phyloP scores from a whole-genome alignment of 2,888 invertebrate species.

The Eueremaeus valkanovi region DNA sequence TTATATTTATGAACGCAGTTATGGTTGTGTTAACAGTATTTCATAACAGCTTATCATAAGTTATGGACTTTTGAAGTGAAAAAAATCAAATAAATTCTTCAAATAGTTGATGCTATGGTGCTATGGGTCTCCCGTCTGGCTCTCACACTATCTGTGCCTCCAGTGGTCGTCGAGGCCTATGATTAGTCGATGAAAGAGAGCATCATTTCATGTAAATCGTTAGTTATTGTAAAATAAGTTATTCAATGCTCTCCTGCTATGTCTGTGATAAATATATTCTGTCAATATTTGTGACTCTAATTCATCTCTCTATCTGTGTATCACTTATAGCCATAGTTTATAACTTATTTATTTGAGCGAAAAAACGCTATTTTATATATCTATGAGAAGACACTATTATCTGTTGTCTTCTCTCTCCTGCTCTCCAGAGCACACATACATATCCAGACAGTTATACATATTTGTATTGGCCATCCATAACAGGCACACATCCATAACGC shows the following conservation, averaged over 20 bases:
- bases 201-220: not conserved
- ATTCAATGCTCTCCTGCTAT: not conserved
- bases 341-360: constrained; percentile 25
- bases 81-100: not conserved
- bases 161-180: too few relatives aligned
- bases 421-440: too few relatives aligned
- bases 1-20: not conserved
- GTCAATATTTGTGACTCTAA: constrained; percentile 27
- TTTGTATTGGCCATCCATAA: not conserved
- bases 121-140: not conserved
- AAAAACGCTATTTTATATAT: too few relatives aligned
- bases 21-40: not conserved
- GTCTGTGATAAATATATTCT: not conserved
- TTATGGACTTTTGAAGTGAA: too few relatives aligned
- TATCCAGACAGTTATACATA: too few relatives aligned
- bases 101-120: too few relatives aligned
- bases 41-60: not conserved
- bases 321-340: not conserved
- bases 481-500: not conserved
- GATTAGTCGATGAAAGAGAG: too few relatives aligned
- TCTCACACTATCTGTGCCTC: not conserved
- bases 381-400: too few relatives aligned
- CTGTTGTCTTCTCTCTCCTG: too few relatives aligned
- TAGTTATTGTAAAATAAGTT: not conserved
- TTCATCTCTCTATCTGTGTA: constrained; percentile 17